Conservation (phyloP, 2,888 invertebrate species). For the Carcina quercana region DNA sequence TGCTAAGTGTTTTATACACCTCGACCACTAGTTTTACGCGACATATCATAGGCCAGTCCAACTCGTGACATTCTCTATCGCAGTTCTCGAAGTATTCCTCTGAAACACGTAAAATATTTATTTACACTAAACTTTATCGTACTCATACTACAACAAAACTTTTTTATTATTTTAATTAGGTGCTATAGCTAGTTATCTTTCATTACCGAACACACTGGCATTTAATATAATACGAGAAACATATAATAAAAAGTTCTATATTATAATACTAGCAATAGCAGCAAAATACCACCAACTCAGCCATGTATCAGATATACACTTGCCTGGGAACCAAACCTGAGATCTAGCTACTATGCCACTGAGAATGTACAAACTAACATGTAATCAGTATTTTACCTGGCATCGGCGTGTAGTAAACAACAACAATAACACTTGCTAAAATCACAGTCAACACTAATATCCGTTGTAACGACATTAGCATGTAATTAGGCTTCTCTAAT, state of each 20-base stretch:
- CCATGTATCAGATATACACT: too few species aligned
- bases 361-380: too few species aligned
- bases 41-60: slow-evolving; percentile 87
- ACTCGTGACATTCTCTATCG: slow-evolving; percentile 83
- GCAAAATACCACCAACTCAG: too few species aligned
- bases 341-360: too few species aligned
- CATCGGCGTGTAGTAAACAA: slow-evolving; percentile 82
- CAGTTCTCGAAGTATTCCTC: slow-evolving; percentile 84
- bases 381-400: slow-evolving; percentile 71
- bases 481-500: slow-evolving; percentile 63
- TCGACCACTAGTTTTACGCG: slow-evolving; percentile 83
- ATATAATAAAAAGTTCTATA: too few species aligned
- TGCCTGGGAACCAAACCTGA: too few species aligned
- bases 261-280: too few species aligned
- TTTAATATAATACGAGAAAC: too few species aligned
- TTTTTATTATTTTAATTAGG: too few species aligned
- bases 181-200: too few species aligned
- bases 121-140: slow-evolving; percentile 9
- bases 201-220: too few species aligned
- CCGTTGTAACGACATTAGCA: slow-evolving; percentile 77
- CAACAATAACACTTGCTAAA: slow-evolving; percentile 78
- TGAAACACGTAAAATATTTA: slow-evolving; percentile 54
- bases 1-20: slow-evolving; percentile 80
- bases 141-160: not conserved
- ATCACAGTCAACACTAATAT: slow-evolving; percentile 78